Evolutionary conservation across 2,797 vertebrate species (phyloP), one percentile per base, ranked within the genome.

Genomic region (Lemur catta): DNA sequence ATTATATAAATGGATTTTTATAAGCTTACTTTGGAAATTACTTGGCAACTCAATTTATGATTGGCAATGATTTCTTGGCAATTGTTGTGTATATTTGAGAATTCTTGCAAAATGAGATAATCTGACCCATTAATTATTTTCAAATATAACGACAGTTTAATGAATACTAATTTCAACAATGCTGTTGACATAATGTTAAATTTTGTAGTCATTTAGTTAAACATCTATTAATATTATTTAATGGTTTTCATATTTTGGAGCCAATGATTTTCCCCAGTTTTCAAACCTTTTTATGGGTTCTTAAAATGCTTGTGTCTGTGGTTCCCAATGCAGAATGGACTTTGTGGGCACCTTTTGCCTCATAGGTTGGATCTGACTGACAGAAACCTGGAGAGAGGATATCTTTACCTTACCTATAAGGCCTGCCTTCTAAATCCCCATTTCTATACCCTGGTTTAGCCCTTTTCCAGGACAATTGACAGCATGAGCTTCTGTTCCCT

Each of bases 101-200:
- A 95, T 93, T 96, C 35, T 96, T 92, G 38, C 55, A 92, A 95
- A 94, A 93, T 71, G 50, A 95, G 90, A 88, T 91, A 59, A 94
- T 93, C 65, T 95, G 74, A 75, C 63, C 85, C 75, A 93, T 94
- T 95, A 88, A 95, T 96, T 97, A 80, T 72, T 94, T 96, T 41
- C 61, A 89, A 95, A 72, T 91, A 26, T 92, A 96, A 89, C 96
- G 74, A 94, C 79, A 94, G 93, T 94, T 94, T 96, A 97, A 93
- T 95, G 95, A 96, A 90, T 88, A 84, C 22, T 85, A 96, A 96
- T 93, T 95, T 97, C 93, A 95, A 95, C 67, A 92, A 72, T 96
- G 35, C 59, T 93, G 24, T 91, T 96, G 78, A 91, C 48, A 95
- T 69, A 95, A 82, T 95, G 82, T 82, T 86, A 72, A 59, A 89